Base-by-base conservation (phyloP, 2,888 invertebrate genomes). In the Pherbina coryleti region DNA sequence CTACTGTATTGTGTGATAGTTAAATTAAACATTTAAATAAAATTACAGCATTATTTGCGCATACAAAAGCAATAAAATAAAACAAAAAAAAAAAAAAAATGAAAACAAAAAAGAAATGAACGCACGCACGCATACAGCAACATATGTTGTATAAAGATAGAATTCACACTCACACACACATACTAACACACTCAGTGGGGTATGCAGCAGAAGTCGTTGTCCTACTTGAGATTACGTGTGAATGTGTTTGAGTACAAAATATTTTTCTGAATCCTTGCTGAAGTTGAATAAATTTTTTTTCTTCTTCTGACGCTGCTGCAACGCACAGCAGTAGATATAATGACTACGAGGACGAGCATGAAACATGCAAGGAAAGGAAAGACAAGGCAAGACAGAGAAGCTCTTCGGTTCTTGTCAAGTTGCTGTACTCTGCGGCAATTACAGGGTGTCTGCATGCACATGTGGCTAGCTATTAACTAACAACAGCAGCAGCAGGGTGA, bases 181-280 rank as follows among this genome's bases (percentile, higher is more conserved):
- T 4, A 66, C 37, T 44, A 44, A 37, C 19, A 57, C 19, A 31
- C n/a, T 11, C 44, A 19, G 17, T 8, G 14, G 22, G 22, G 31
- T 44, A 22, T 19, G 72, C 19, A 60, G 72, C 55, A 57, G 37
- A 57, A 72, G 72, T 57, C 72, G 72, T 57, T 57, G 72, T 72
- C 72, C 72, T 72, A 72, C 57, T 72, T 72, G n/a, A 14, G 25
- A 44, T 11, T 44, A 44, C 4, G 57, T 60, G 57, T 60, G 57
- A 25, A 11, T 60, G 57, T 19, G 57, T 19, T 19, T 25, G 57
- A 44, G 44, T 44, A 44, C 14, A 44, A 44, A 44, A 11, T 11
- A 44, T 44, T 44, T 44, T 44, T 44, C 44, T 44, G 44, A 44
- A 44, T 44, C 44, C 14, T 44, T 44, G 44, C 44, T 44, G 11